These are phyloP conservation scores for Zosterops borbonicus DNA, from an alignment of 2,113 vertebrate genomes.

Conservation along the genomic window DNA sequence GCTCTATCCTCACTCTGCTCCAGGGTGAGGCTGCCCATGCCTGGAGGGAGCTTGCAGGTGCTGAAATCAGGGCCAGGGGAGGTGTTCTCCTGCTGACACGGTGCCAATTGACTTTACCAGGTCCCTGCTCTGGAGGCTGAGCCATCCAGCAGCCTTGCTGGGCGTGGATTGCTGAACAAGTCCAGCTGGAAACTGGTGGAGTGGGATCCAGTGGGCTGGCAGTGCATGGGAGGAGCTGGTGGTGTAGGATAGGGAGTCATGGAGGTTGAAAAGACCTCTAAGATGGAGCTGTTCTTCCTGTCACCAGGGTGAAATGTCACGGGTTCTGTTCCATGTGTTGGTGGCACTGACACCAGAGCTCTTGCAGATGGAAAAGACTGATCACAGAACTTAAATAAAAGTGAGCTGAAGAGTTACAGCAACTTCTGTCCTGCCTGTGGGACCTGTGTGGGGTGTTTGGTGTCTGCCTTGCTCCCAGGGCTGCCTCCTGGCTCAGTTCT, in stretches of 20 bases:
- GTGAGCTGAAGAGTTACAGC: neutral
- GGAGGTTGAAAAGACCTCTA: neutral
- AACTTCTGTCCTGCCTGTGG: neutral
- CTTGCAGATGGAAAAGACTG: slow-evolving; percentile 20
- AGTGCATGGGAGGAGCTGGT: neutral
- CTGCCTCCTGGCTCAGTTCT: neutral
- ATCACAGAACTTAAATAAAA: slow-evolving; percentile 51
- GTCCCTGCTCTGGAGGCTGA: neutral
- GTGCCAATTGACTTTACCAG: neutral
- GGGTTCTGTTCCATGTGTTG: neutral
- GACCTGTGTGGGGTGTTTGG: neutral
- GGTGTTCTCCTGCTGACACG: neutral
- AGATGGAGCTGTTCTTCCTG: neutral
- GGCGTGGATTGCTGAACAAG: neutral
- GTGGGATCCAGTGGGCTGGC: neutral
- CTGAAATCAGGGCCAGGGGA: neutral
- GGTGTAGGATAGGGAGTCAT: accelerated
- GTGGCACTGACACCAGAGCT: neutral
- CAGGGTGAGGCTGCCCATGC: neutral
- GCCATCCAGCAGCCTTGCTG: accelerated
- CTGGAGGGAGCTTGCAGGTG: neutral
- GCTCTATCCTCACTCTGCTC: neutral
- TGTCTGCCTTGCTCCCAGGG: neutral
- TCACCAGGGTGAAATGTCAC: neutral
- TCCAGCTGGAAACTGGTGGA: neutral